Evolutionary conservation across 2,888 invertebrate species (phyloP).

Genomic region (Cremastinae sp.): DNA sequence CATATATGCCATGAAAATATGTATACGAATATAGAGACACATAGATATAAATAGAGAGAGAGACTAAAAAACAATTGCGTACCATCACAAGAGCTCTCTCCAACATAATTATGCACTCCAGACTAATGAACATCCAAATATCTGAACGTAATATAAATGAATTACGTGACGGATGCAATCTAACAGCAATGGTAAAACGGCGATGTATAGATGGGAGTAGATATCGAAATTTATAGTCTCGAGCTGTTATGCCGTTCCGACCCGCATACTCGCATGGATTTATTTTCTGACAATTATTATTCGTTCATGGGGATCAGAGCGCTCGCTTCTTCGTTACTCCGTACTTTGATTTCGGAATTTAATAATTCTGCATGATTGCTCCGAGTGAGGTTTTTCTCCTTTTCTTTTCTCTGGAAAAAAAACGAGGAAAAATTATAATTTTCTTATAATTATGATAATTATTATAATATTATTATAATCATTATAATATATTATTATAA

Average conservation of each 20-base stretch:
- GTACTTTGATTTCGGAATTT: slow-evolving; percentile 63
- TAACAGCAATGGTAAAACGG: slow-evolving; percentile 24
- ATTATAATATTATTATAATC: too few species aligned
- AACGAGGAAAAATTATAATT: not conserved
- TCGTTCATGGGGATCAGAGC: slow-evolving; percentile 40
- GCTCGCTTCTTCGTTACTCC: slow-evolving; percentile 52
- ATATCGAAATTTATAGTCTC: too few species aligned
- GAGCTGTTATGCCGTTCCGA: slow-evolving; percentile 62
- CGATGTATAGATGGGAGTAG: too few species aligned
- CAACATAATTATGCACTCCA: slow-evolving; percentile 74
- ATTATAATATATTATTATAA: too few species aligned
- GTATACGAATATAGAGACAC: too few species aligned
- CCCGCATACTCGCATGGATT: slow-evolving; percentile 31
- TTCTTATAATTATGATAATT: too few species aligned
- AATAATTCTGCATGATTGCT: slow-evolving; percentile 60
- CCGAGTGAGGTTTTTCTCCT: slow-evolving; percentile 58
- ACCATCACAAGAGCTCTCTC: slow-evolving; percentile 75
- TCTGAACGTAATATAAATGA: slow-evolving; percentile 66
- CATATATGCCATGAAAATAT: too few species aligned
- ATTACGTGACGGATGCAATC: too few species aligned
- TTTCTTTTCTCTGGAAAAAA: not conserved
- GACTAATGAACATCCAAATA: slow-evolving; percentile 78
- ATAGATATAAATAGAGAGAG: slow-evolving; percentile 1
- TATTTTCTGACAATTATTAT: slow-evolving; percentile 29
- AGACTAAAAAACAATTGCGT: slow-evolving; percentile 72